phyloP scores from a whole-genome alignment of 1,140 invertebrate genomes.

The Himalopsyche phryganea region DNA sequence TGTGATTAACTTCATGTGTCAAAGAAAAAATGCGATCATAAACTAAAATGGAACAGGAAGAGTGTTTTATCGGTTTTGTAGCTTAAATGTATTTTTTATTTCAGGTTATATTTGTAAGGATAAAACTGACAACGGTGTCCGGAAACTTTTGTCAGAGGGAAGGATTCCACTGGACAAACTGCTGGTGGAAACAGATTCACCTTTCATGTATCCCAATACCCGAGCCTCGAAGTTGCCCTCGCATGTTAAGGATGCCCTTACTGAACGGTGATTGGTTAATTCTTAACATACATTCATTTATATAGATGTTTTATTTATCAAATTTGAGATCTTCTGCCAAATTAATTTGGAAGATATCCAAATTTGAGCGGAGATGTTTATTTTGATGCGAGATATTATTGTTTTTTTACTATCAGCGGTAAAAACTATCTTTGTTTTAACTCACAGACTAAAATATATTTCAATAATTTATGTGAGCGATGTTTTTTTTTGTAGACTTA shows the following conservation, averaged over 20 bases:
- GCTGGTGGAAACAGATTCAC: constrained; percentile 88
- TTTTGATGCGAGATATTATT: too few relatives aligned
- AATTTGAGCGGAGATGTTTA: constrained; percentile 43
- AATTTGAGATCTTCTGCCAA: constrained; percentile 6
- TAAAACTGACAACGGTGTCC: constrained; percentile 85
- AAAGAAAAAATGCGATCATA: too few relatives aligned
- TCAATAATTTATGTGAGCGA: too few relatives aligned
- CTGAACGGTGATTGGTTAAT: constrained; percentile 64
- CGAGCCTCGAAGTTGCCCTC: constrained; percentile 85
- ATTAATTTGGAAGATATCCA: constrained; percentile 51
- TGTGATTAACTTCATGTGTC: too few relatives aligned
- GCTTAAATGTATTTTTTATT: too few relatives aligned
- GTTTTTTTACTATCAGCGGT: too few relatives aligned
- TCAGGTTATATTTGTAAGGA: constrained; percentile 89
- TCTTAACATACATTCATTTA: neutral
- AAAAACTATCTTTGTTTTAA: too few relatives aligned
- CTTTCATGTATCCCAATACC: constrained; percentile 95
- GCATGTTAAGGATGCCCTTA: constrained; percentile 81
- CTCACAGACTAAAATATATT: too few relatives aligned
- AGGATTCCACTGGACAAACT: constrained; percentile 78
- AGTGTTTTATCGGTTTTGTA: too few relatives aligned
- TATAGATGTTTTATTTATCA: neutral
- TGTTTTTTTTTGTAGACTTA: too few relatives aligned
- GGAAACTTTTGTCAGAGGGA: constrained; percentile 76
- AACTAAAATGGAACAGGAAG: too few relatives aligned